Percentiles rank a stretch among this genome's conserved stretches.
These are phyloP conservation scores for Glyphotaelius pellucidus DNA, from an alignment of 2,888 invertebrate genomes.

Conservation along the genomic window DNA sequence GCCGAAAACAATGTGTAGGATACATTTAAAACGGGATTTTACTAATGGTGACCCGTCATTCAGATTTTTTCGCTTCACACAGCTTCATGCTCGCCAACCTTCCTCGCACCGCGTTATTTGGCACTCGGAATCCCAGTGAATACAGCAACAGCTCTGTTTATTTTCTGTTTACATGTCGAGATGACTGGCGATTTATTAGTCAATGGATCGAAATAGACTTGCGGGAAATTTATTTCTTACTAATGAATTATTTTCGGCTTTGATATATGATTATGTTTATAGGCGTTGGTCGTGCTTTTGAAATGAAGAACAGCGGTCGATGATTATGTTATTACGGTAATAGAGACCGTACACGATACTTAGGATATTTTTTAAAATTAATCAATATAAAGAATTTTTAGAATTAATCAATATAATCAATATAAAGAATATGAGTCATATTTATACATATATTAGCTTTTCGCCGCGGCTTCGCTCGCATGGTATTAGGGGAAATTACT, in stretches of 20 bases:
- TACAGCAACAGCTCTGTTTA: neutral
- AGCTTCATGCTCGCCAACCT: neutral
- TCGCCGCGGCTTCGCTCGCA: too few relatives aligned
- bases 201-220: constrained; percentile 2
- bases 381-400: too few relatives aligned
- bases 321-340: neutral
- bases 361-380: too few relatives aligned
- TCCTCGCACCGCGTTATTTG: neutral
- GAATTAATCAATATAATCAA: too few relatives aligned
- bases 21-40: neutral
- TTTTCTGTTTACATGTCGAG: constrained; percentile 2
- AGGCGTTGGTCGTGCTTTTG: neutral
- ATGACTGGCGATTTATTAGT: neutral
- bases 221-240: neutral
- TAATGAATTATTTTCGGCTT: neutral
- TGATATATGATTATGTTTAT: neutral
- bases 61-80: neutral
- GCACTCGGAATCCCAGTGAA: neutral
- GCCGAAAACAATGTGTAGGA: neutral
- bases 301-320: neutral
- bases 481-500: too few relatives aligned
- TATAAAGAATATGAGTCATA: too few relatives aligned
- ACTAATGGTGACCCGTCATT: neutral
- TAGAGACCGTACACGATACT: neutral
- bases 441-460: too few relatives aligned